phyloP scores from a whole-genome alignment of 2,797 vertebrate genomes.

The Onychomys leucogaster region DNA sequence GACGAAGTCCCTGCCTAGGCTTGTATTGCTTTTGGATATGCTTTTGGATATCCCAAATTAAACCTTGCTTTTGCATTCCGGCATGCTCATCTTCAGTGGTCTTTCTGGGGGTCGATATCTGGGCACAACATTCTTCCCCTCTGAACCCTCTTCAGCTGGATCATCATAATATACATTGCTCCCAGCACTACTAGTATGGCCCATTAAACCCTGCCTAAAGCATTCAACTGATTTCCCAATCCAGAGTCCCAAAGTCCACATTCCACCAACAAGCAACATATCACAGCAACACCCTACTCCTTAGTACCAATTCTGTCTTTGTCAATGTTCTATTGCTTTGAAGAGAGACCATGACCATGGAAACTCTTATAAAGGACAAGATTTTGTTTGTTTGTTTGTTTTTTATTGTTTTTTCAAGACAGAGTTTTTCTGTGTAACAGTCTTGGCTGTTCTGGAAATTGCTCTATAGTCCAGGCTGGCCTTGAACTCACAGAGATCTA shows the following conservation, averaged over 20 bases:
- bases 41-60: too few species aligned
- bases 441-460: background rate
- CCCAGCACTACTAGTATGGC: background rate
- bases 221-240: background rate
- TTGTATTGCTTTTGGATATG: too few species aligned
- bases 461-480: background rate
- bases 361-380: background rate
- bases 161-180: background rate
- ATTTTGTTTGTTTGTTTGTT: background rate
- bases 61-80: too few species aligned
- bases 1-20: too few species aligned
- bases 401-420: background rate
- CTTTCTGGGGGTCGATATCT: too few species aligned
- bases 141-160: background rate
- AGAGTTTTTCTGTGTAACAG: background rate
- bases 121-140: background rate
- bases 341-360: background rate
- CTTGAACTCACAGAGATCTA: background rate
- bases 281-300: background rate
- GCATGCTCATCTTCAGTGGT: too few species aligned
- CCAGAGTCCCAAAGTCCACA: background rate
- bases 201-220: background rate
- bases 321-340: background rate
- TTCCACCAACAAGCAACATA: background rate
- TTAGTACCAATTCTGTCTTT: background rate